A percentile compares a stretch with the other conserved stretches of the same genome.
Conservation (phyloP, 2,113 vertebrate species). For the Origma solitaria region DNA sequence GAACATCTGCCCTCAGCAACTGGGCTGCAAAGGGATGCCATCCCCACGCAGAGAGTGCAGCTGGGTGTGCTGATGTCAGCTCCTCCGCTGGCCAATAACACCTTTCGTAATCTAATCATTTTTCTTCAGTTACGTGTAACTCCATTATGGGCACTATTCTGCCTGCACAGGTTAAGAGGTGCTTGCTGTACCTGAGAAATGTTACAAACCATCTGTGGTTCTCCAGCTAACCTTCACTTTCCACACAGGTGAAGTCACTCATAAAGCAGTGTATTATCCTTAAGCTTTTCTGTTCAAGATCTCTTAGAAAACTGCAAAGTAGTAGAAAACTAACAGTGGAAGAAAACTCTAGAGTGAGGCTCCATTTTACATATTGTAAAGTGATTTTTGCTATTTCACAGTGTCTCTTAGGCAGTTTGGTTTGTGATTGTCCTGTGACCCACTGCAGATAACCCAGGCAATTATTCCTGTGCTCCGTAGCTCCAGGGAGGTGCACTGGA, state of each 20-base stretch:
- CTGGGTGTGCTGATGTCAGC: not conserved
- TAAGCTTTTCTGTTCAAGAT: not conserved
- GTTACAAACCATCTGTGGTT: not conserved
- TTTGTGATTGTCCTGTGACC: not conserved
- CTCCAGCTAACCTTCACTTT: not conserved
- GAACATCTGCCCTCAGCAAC: constrained; percentile 15
- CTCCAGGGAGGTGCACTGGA: not conserved
- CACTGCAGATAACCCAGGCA: not conserved
- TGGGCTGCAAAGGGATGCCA: not conserved
- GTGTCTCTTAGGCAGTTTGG: not conserved
- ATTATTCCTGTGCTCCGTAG: not conserved
- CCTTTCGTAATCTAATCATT: not conserved
- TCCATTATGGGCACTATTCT: not conserved
- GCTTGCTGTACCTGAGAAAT: not conserved
- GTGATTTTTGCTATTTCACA: not conserved
- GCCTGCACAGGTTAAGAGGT: not conserved
- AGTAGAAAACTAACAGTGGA: not conserved
- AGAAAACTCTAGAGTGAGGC: not conserved
- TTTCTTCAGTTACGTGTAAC: not conserved
- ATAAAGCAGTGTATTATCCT: not conserved
- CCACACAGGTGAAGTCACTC: not conserved
- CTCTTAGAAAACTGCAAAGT: not conserved
- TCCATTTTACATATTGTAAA: not conserved
- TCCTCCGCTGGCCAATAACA: not conserved
- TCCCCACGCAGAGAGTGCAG: not conserved